Base-by-base conservation (phyloP, 1,140 invertebrate species). In the Brachionus calyciflorus region DNA sequence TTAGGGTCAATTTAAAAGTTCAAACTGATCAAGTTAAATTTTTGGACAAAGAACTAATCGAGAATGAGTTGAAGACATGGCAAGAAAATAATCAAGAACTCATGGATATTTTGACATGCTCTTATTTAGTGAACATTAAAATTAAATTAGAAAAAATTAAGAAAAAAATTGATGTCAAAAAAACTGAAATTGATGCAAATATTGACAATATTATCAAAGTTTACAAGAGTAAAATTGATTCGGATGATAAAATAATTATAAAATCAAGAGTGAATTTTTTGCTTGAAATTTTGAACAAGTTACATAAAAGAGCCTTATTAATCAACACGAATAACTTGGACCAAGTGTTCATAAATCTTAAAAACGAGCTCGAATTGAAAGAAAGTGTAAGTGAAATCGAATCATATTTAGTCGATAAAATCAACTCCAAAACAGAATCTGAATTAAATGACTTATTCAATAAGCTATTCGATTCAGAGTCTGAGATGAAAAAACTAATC, bases 181-280 rank as follows among this genome's bases (percentile, higher is more conserved):
- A 60, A 60, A 60, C 5, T 14, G n/a, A 30, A 37, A 40, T 60
- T 19, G 55, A 60, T 1, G n/a, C n/a, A 37, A 1, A 33, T 2
- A 5, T 60, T n/a, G 17, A 17, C 1, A 33, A 40, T 0, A 2
- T 60, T 33, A 28, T 60, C 9, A 30, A 60, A n/a, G 33, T 60
- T 60, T 60, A 60, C 28, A 60, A 60, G 7, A 60, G 28, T 60
- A 60, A 60, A 33, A 9, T 60, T n/a, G 55, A 60, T n/a, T 33
- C 26, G n/a, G 55, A 60, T 9, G 33, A 60, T 9, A 30, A 10
- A 60, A 10, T 60, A 5, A 1, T 60, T 60, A 30, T 30, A 0
- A 60, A 60, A 17, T 26, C 55, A 6, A 60, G 55, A 60, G 55
- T 60, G 28, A 60, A 60, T 28, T 60, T 60, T 60, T 33, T 60